Conservation (phyloP, 2,797 vertebrate species). For the Anguilla pacifica region DNA sequence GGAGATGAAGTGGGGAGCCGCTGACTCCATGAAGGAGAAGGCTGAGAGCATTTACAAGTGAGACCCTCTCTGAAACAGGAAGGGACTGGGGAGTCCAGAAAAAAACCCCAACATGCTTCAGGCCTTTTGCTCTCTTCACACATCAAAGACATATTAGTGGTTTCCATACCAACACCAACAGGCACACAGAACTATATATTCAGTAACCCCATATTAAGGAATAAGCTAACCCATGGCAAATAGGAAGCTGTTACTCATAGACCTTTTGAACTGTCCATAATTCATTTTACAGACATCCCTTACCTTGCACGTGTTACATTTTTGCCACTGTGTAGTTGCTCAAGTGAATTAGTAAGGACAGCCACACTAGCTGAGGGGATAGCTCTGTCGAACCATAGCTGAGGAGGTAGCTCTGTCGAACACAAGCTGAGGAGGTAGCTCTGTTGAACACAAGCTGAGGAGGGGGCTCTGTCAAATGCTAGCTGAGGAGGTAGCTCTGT, state of each 20-base stretch:
- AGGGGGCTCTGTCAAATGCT: too few species aligned
- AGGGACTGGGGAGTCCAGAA: not conserved
- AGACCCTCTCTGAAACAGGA: slow-evolving; percentile 50
- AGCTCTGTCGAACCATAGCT: not conserved
- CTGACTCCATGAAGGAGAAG: slow-evolving; percentile 86
- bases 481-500: too few species aligned
- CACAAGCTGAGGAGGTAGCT: too few species aligned
- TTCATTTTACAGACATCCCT: not conserved
- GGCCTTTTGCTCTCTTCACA: not conserved
- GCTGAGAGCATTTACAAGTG: slow-evolving; percentile 92
- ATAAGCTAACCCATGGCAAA: not conserved
- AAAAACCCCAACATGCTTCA: not conserved
- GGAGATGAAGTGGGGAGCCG: slow-evolving; percentile 89
- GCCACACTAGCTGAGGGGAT: not conserved
- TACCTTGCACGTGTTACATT: not conserved
- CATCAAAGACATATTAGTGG: not conserved
- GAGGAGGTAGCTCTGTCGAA: too few species aligned
- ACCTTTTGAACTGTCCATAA: not conserved
- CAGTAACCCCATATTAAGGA: not conserved
- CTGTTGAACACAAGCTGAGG: too few species aligned
- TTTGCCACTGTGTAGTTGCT: not conserved
- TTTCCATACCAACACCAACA: not conserved
- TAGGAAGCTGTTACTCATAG: not conserved
- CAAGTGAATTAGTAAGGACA: not conserved
- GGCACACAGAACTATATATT: not conserved